Percentiles rank a stretch among this genome's conserved stretches.
Conservation (phyloP, 2,113 vertebrate genomes). For the Apistogramma diplotaenia region DNA sequence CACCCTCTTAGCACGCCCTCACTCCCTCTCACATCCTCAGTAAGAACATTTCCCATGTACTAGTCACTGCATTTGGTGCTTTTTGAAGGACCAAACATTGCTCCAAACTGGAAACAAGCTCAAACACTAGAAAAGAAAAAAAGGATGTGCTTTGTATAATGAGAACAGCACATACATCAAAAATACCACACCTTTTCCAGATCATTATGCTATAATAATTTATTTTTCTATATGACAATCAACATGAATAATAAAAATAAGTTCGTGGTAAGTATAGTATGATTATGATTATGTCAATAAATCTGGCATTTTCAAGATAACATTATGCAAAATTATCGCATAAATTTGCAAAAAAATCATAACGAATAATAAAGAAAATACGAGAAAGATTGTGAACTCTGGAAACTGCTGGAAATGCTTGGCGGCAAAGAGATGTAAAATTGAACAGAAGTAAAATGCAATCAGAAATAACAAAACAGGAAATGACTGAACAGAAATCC, state of each 20-base stretch:
- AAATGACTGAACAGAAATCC: no score
- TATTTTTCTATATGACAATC: not conserved
- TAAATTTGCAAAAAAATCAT: not conserved
- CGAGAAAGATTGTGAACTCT: no score
- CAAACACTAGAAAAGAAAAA: not conserved
- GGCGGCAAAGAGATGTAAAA: no score
- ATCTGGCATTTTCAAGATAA: no score
- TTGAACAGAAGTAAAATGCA: no score
- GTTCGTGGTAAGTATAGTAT: no score
- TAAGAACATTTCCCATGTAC: slow-evolving; percentile 45
- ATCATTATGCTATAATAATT: not conserved
- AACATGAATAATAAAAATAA: not conserved
- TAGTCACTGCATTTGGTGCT: slow-evolving; percentile 30
- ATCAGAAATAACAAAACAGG: no score
- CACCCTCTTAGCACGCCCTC: slow-evolving; percentile 40
- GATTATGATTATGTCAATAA: no score
- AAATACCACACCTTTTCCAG: not conserved
- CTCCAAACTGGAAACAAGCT: slow-evolving; percentile 36
- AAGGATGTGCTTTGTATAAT: not conserved
- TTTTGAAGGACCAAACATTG: slow-evolving; percentile 37
- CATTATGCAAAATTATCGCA: not conserved
- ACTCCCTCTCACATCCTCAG: slow-evolving; percentile 27
- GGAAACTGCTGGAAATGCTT: no score
- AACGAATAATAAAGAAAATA: no score
- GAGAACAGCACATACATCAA: not conserved